Conservation (phyloP, 2,797 vertebrate species). For the Manis crassicaudata region DNA sequence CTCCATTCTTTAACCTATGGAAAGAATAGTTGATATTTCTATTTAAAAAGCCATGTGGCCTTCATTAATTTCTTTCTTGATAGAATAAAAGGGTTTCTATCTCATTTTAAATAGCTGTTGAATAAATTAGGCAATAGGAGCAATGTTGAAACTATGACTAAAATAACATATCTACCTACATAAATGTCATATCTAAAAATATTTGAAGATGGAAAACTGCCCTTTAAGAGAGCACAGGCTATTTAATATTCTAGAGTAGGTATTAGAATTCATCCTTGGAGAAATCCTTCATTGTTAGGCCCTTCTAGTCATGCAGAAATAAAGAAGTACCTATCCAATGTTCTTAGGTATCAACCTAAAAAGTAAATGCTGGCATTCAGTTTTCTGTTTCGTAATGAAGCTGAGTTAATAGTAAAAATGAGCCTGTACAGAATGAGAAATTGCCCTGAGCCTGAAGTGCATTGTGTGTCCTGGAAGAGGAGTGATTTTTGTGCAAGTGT, state of each 20-base stretch:
- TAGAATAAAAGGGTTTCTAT: not conserved
- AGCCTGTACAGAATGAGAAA: not conserved
- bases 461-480: not conserved
- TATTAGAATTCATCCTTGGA: not conserved
- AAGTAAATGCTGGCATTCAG: not conserved
- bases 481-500: not conserved
- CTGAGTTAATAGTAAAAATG: conserved; percentile 26
- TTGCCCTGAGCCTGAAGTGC: not conserved
- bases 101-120: conserved; percentile 3
- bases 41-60: not conserved
- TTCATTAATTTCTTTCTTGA: conserved; percentile 26
- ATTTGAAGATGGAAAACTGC: not conserved
- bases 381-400: conserved; percentile 8
- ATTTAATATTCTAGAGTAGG: conserved; percentile 32
- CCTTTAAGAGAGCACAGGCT: not conserved
- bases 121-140: conserved; percentile 20
- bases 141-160: not conserved
- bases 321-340: not conserved
- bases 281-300: not conserved
- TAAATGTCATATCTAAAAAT: not conserved
- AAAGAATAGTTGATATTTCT: conserved; percentile 8
- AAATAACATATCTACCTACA: not conserved
- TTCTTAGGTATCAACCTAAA: not conserved
- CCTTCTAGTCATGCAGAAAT: not conserved
- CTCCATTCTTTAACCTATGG: not conserved